These are phyloP conservation scores for Rhagium mordax DNA, from an alignment of 2,888 invertebrate species.

Conservation along the genomic window DNA sequence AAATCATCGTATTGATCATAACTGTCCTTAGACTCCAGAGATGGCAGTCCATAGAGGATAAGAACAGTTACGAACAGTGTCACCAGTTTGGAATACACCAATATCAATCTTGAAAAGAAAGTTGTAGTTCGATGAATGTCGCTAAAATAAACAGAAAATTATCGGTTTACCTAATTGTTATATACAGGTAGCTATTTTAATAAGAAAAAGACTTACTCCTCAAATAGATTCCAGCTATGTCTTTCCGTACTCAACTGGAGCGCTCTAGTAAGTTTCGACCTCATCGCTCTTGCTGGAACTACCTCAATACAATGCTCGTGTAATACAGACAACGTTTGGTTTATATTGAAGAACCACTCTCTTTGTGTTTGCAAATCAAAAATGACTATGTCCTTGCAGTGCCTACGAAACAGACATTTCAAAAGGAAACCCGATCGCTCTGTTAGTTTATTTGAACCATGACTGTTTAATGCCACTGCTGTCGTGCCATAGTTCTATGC, in stretches of 20 bases:
- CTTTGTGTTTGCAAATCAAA: slow-evolving; percentile 14
- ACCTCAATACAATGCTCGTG: background rate
- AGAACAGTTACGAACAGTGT: background rate
- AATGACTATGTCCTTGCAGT: slow-evolving; percentile 17
- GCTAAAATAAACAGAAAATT: background rate
- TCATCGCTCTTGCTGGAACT: background rate
- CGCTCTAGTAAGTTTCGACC: background rate
- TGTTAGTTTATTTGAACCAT: background rate
- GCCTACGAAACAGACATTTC: background rate
- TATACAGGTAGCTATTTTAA: too few relatives aligned
- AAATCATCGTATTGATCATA: background rate
- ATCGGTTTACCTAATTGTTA: too few relatives aligned
- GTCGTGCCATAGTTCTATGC: slow-evolving; percentile 20
- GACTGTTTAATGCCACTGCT: slow-evolving; percentile 12
- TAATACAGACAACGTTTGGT: background rate
- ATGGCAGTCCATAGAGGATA: slow-evolving; percentile 1
- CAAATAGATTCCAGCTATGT: slow-evolving; percentile 6
- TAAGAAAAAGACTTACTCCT: slow-evolving; percentile 1
- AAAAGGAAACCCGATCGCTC: background rate
- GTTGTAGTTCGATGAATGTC: background rate
- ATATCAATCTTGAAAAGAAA: background rate
- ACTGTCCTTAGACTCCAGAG: background rate
- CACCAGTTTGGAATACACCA: slow-evolving; percentile 15
- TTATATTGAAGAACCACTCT: slow-evolving; percentile 13
- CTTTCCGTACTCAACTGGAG: background rate